Evolutionary conservation across 2,888 invertebrate genomes (phyloP), one percentile per base, ranked within the genome.

Genomic region (Drosophila sordidapex): DNA sequence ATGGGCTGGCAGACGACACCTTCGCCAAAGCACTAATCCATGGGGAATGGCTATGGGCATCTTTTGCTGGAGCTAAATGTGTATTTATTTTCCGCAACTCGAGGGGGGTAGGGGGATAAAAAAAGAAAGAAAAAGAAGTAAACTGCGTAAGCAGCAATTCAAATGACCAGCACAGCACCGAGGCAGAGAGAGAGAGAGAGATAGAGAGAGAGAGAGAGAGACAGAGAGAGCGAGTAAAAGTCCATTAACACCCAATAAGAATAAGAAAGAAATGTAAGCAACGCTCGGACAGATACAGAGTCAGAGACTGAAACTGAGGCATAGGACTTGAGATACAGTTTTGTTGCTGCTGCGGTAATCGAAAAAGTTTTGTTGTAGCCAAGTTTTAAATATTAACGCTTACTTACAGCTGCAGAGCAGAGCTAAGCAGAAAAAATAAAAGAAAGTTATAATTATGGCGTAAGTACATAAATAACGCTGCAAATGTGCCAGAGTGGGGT

Each of bases 241-340:
- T 83, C 87, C 90, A 87, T 87, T 87, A 87, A 89, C 90, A 90
- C 90, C 84, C 89, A 87, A 90, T 89, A 89, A 86, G 86, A 83
- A 90, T 82, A 80, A 82, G 86, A 80, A 66, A 62, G 64, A 62
- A 72, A 74, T 77, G 71, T 70, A 53, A 65, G 61, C 43, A 43
- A 21, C 7, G 43, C 6, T 43, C 21, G 43, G 43, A 54, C 53
- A 33, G 60, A 43, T 46, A 35, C 29, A 68, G 35, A 25, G 4
- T 13, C 53, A 33, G 27, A 40, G 18, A 46, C 46, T 25, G 46
- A 15, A 40, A 18, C 73, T 40, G 57, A 62, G 67, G 65, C 69
- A 43, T 38, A 72, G 58, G 60, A 70, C 48, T 59, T 51, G 58
- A 58, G 59, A 62, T 57, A 35, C 60, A 61, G 70, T 78, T 73